Base-by-base conservation (phyloP, 1,140 invertebrate genomes). In the Papilio polyxenes region DNA sequence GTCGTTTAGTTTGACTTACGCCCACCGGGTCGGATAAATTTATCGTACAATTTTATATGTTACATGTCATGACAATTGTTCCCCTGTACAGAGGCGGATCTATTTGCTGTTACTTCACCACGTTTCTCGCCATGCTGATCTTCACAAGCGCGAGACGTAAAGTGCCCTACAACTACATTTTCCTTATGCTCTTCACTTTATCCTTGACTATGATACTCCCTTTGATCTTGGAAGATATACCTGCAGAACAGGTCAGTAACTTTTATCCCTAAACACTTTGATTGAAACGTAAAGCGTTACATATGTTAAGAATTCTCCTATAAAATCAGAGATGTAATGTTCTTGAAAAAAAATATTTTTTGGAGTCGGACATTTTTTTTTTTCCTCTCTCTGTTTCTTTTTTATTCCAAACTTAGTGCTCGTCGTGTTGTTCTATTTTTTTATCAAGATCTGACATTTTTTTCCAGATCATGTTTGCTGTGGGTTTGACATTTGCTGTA, bases 91-190 rank as follows among this genome's bases (percentile, higher is more conserved):
- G 76, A 3, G 76, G 23, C 13, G 2, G 6, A 17, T 31, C 31
- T 5, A 5, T 80, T 2, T 15, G n/a, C 10, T 11, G 65, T 7
- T 80, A 65, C 5, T 49, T 80, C 1, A 13, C 15, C 17, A 48
- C 78, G n/a, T 49, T 80, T 40, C 7, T 80, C 1, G 20, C 37
- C 9, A 69, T 80, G 56, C 1, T 23, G 10, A 23, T 17, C 17
- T 69, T n/a, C n/a, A 13, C n/a, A 17, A 40, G n/a, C 9, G 59
- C 62, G n/a, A 48, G 78, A 31, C 9, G 78, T 13, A 62, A 48
- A 13, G 78, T 80, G 5, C 78, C 78, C 10, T 80, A 65, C 56
- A 80, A 80, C 20, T 80, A 69, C 78, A 80, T 80, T 2, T 69
- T 80, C 37, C 78, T 80, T 20, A 17, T 80, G 40, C 37, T 69